A percentile compares a stretch with the other conserved stretches of the same genome.
phyloP scores from a whole-genome alignment of 2,888 invertebrate species.

The Melieria crassipennis region DNA sequence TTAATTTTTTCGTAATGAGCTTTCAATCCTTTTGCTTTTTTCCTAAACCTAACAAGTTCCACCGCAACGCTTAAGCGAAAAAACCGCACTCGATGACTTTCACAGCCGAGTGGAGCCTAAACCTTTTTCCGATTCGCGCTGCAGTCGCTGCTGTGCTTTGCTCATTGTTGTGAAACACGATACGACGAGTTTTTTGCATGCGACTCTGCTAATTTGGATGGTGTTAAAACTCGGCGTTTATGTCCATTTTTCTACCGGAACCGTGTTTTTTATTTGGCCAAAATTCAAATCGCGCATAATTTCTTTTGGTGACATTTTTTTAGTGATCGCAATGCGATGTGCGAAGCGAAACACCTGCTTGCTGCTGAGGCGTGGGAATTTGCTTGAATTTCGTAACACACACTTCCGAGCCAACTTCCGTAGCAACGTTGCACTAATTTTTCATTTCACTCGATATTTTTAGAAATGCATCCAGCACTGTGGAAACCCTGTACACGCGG shows the following conservation, averaged over 20 bases:
- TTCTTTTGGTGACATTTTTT: conserved; percentile 11
- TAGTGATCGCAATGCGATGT: conserved; percentile 7
- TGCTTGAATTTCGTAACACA: conserved; percentile 31
- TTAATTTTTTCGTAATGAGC: conserved; percentile 44
- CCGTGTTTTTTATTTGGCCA: conserved; percentile 32
- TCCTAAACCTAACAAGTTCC: conserved; percentile 49
- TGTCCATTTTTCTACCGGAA: conserved; percentile 33
- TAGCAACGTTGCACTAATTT: conserved; percentile 9
- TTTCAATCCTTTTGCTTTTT: conserved; percentile 36
- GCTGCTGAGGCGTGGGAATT: conserved; percentile 49
- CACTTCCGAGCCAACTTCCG: conserved; percentile 13
- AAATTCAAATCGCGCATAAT: conserved; percentile 26
- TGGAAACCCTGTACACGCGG: conserved; percentile 45
- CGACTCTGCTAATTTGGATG: too few relatives aligned
- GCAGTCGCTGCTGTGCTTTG: conserved; percentile 2
- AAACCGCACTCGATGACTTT: conserved; percentile 50
- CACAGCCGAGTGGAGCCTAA: conserved; percentile 47
- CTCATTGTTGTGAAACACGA: conserved; percentile 42
- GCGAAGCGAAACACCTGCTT: conserved; percentile 47
- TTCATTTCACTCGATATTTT: conserved; percentile 11
- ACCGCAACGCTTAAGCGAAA: conserved; percentile 56
- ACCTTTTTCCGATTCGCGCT: conserved; percentile 16
- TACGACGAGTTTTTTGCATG: conserved; percentile 26
- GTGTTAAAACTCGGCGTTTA: background rate
- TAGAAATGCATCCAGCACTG: conserved; percentile 18